These are phyloP conservation scores for Quiscalus mexicanus DNA, from an alignment of 2,113 vertebrate genomes.

Conservation along the genomic window DNA sequence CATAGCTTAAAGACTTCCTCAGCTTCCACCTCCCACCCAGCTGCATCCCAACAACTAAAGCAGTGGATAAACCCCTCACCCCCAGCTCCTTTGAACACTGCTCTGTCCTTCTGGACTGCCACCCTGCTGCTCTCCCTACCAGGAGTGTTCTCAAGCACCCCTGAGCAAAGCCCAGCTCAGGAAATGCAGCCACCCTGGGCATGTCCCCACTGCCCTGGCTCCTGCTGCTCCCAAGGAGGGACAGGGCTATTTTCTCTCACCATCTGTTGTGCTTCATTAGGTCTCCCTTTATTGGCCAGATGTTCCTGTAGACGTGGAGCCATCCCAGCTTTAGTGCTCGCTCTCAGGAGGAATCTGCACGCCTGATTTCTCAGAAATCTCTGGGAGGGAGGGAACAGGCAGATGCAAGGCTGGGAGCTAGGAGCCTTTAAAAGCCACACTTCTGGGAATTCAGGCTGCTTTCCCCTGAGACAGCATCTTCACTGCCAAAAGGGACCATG, in stretches of 20 bases:
- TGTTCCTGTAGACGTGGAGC: not conserved
- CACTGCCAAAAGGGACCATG: not conserved
- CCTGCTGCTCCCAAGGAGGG: not conserved
- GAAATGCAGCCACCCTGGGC: not conserved
- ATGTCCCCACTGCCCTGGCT: not conserved
- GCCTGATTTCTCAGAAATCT: not conserved
- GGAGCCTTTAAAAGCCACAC: not conserved
- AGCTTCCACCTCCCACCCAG: not conserved
- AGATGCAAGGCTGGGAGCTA: fast-evolving
- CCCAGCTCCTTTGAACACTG: not conserved
- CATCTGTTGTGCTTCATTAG: slow-evolving; percentile 5
- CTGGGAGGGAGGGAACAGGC: not conserved
- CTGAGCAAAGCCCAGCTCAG: not conserved
- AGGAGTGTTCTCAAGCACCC: not conserved
- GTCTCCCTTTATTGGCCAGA: slow-evolving; percentile 34
- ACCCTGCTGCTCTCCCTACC: not conserved
- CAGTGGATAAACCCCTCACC: fast-evolving
- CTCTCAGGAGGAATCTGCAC: not conserved
- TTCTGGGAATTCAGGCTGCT: not conserved
- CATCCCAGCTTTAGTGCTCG: not conserved
- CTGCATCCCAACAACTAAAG: not conserved
- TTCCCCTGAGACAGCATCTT: not conserved
- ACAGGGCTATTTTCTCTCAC: slow-evolving; percentile 8
- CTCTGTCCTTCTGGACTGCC: not conserved
- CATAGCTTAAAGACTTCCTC: not conserved